Base-by-base conservation (phyloP, 1,140 invertebrate species). In the Charaxes varanes region DNA sequence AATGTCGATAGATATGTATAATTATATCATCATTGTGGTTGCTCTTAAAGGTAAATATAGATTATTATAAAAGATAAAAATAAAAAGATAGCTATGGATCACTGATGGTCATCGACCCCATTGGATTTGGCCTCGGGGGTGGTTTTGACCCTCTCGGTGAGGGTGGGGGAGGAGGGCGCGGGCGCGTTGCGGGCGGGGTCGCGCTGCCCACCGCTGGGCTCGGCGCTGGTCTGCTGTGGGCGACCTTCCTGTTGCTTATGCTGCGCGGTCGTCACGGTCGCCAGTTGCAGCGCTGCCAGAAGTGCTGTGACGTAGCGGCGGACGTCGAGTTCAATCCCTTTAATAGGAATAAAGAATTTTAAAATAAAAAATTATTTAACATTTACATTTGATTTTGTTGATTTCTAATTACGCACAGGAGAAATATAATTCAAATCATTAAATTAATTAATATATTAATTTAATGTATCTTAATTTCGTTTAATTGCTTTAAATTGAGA, bases 211-310 rank as follows among this genome's bases (percentile, higher is more conserved):
- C 8, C 0, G 51, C n/a, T n/a, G 6, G n/a, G 57, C n/a, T 62
- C 54, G 2, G 56, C 52, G 7, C 49, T 32, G 14, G n/a, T n/a
- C n/a, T n/a, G 13, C 7, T 23, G 24, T 6, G 26, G 37, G 8
- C 34, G 41, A 45, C 6, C 53, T 44, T 48, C 71, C 63, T 26
- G 40, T 63, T 80, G 76, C 57, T n/a, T n/a, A n/a, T 86, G 87
- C 80, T 87, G 85, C 71, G 86, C 85, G 82, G 86, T 87, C 79
- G 88, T 88, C 67, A 94, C 85, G 59, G 74, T 81, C 64, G 89
- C 88, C 12, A 91, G 68, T 51, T 88, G 88, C 1, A 91, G 62
- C 10, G 90, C 88, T 6, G 89, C 86, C 7, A 90, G 84, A 15
- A 91, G 45, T 3, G 86, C 87, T 12, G 68, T 86, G 7, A 90